Base-by-base conservation (phyloP, 2,113 vertebrate genomes). In the Donacobius atricapilla region DNA sequence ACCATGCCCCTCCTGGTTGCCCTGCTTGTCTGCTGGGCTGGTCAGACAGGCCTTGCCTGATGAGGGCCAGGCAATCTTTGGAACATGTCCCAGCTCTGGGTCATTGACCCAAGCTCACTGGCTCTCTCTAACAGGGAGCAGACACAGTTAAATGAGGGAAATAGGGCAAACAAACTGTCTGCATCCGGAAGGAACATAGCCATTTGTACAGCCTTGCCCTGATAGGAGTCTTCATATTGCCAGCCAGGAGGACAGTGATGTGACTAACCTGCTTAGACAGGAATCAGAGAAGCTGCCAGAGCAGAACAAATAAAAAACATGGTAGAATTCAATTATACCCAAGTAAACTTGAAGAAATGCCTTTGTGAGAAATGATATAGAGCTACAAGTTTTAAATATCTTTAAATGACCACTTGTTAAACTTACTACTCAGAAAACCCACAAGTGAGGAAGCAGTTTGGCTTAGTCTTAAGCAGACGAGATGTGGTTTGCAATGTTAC, bases 311-410 rank as follows among this genome's bases (percentile, higher is more conserved):
- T 47, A 37, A 53, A 76, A 84, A 78, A 57, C 50, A 58, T 21
- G 11, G 23, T 10, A 91, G 27, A 82, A 70, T 87, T 82, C 44
- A 60, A 7, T 84, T 91, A 84, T 25, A 76, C 5, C 15, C 61
- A 8, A 60, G 57, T n/a, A 75, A 53, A 51, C 47, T 64, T 60
- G 70, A 79, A 94, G 57, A 63, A 87, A 87, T 87, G 82, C 56
- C n/a, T 90, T 64, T 66, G 69, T 87, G 40, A 94, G 78, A 87
- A 89, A 93, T 76, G 15, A 87, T 51, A 82, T 3, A 83, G 69
- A 70, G 48, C 42, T 51, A 58, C 15, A 64, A 76, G 90, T 90
- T 95, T 94, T 97, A 97, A 95, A 95, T 96, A 93, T 87, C 65
- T 33, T n/a, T 44, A 95, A 95, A 91, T 79, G 84, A 68, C 82